Conservation (phyloP, 2,888 invertebrate genomes). For the Xestia ashworthii region DNA sequence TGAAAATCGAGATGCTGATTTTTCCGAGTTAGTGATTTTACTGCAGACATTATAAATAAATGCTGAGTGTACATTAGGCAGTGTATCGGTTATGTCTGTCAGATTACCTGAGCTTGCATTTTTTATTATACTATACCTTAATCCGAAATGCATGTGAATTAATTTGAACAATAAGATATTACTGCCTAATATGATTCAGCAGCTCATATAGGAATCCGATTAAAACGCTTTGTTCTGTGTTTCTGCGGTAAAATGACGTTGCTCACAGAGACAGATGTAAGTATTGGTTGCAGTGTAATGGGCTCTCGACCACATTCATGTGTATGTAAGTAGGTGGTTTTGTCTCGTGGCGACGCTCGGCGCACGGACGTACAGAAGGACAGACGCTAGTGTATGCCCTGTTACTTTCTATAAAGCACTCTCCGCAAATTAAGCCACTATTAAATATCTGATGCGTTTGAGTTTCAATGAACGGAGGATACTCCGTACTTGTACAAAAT, state of each 20-base stretch:
- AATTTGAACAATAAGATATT: not conserved
- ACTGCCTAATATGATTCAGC: not conserved
- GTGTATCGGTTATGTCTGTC: not conserved
- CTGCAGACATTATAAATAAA: conserved; percentile 32
- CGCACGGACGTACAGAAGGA: conserved; percentile 83
- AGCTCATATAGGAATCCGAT: conserved; percentile 8
- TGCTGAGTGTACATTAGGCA: not conserved
- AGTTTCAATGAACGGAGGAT: conserved; percentile 81
- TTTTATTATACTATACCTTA: not conserved
- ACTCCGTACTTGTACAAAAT: conserved; percentile 88
- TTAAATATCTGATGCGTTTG: conserved; percentile 80
- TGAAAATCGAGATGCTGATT: conserved; percentile 41
- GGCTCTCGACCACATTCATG: conserved; percentile 63
- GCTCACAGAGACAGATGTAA: not conserved
- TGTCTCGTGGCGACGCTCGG: conserved; percentile 76
- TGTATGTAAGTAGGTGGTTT: conserved; percentile 60
- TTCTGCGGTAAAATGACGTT: conserved; percentile 45
- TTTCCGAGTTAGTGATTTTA: conserved; percentile 34
- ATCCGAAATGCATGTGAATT: conserved; percentile 1
- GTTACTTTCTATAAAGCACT: conserved; percentile 71
- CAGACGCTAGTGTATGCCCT: conserved; percentile 67
- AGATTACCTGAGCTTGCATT: not conserved
- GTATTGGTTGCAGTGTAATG: conserved; percentile 67
- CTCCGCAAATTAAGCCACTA: conserved; percentile 75
- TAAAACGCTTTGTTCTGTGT: conserved; percentile 7